Evolutionary conservation across 2,113 vertebrate species (phyloP), one percentile per base, ranked within the genome.

Genomic region (Corythoichthys intestinalis): DNA sequence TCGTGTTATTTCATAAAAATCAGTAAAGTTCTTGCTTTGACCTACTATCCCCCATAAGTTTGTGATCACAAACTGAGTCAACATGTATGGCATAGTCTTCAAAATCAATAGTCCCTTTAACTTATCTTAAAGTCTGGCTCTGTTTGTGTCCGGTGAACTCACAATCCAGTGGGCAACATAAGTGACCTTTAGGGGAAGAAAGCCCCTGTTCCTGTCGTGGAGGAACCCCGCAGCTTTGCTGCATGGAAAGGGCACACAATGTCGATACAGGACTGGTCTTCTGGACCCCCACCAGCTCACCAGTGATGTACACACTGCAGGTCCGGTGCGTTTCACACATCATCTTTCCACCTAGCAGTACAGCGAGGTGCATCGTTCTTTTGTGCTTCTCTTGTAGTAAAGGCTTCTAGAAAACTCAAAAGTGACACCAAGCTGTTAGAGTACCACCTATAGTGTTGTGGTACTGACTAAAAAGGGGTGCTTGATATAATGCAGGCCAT

Each of bases 101-200:
- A 37, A 37, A 58, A 58, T 58, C 56, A 2, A 37, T 58, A 37
- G 56, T 58, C 4, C 56, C 56, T 15, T 14, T 14, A 37, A 34
- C 34, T 58, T 58, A 13, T 12, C 34, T 37, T 37, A 58, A 58
- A 58, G 56, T 58, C 34, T 35, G 34, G 14, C 34, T 14, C 34
- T 58, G 56, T 58, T 58, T 58, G 56, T 58, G 56, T 58, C 56
- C 56, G 34, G 56, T 58, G 39, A 64, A 66, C 76, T 58, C 74
- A 62, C 67, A 84, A 74, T 74, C 67, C 75, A 83, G 63, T 72
- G 80, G 75, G 73, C 79, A 85, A 83, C 86, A 89, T 80, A 49
- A 63, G 80, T 88, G 86, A 89, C 91, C 87, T 90, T 90, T 89
- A 84, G 65, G 75, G 77, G 72, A 85, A 85, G 80, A 88, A 88